phyloP scores from a whole-genome alignment of 1,140 invertebrate genomes.

The Drosophila nasuta region DNA sequence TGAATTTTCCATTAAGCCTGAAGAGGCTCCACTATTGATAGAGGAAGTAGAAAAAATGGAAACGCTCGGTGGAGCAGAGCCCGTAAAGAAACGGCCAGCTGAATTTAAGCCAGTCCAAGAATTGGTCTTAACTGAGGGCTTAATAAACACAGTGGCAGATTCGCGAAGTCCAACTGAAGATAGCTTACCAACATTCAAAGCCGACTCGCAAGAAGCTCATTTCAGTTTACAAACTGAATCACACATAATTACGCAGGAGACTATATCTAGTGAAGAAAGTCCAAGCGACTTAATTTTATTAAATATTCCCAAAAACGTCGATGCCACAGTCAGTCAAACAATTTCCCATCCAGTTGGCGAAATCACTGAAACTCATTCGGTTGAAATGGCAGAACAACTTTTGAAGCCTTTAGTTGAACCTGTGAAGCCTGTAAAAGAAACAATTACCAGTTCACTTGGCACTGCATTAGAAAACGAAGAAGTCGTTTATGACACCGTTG shows the following conservation, averaged over 20 bases:
- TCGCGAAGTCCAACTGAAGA: constrained; percentile 68
- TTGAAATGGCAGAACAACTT: constrained; percentile 50
- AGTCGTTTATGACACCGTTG: constrained; percentile 42
- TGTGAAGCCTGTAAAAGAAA: constrained; percentile 44
- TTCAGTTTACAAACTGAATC: constrained; percentile 40
- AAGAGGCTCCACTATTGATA: constrained; percentile 85
- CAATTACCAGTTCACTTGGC: constrained; percentile 38
- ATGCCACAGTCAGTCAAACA: constrained; percentile 36
- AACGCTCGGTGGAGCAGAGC: constrained; percentile 8
- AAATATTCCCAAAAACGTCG: constrained; percentile 27
- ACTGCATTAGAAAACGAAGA: constrained; percentile 46
- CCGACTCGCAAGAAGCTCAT: constrained; percentile 36
- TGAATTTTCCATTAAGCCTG: constrained; percentile 38
- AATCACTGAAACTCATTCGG: constrained; percentile 44
- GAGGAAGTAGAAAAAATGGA: constrained; percentile 86
- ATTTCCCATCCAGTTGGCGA: constrained; percentile 53
- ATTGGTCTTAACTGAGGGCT: constrained; percentile 49
- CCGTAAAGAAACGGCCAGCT: background rate
- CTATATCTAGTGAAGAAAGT: constrained; percentile 34
- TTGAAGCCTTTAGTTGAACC: constrained; percentile 19
- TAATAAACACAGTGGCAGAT: constrained; percentile 58
- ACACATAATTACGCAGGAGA: constrained; percentile 53
- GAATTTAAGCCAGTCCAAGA: constrained; percentile 38
- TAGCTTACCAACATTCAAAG: constrained; percentile 36
- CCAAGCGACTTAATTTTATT: constrained; percentile 1